phyloP scores from a whole-genome alignment of 2,113 vertebrate species.

The Cardinalis cardinalis region DNA sequence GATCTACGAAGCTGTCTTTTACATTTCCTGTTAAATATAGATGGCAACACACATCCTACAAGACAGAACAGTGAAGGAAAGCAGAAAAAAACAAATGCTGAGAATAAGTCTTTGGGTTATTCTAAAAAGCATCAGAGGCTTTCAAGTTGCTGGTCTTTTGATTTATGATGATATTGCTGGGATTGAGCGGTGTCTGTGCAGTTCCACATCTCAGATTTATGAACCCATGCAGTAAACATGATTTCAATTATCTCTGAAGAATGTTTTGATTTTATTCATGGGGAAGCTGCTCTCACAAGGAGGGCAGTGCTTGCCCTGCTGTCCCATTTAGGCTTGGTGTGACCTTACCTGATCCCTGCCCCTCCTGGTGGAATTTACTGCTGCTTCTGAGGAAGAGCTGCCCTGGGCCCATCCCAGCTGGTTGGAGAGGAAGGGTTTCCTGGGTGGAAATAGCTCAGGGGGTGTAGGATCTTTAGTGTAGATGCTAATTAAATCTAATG shows the following conservation, averaged over 20 bases:
- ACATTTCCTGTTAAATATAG: constrained; percentile 46
- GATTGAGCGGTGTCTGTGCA: background rate
- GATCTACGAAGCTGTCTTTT: background rate
- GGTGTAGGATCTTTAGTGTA: background rate
- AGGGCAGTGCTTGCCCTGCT: background rate
- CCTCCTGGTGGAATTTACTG: background rate
- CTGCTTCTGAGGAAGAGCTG: background rate
- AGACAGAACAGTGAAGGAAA: background rate
- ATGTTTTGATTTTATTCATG: background rate
- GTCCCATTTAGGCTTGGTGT: background rate
- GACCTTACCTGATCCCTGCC: background rate
- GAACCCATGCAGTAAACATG: constrained; percentile 24
- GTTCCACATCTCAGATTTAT: background rate
- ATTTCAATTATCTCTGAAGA: background rate
- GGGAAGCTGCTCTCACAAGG: background rate
- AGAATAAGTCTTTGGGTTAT: constrained; percentile 17
- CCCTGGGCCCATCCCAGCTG: background rate
- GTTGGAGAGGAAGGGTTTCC: background rate
- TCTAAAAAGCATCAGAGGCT: constrained; percentile 8
- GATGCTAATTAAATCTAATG: constrained; percentile 31
- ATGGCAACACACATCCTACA: background rate
- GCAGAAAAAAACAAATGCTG: background rate
- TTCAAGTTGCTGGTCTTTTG: constrained; percentile 41
- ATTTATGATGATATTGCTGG: constrained; percentile 11
- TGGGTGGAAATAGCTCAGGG: background rate